These are phyloP conservation scores for Sebastes umbrosus DNA, from an alignment of 2,797 vertebrate species.

Conservation along the genomic window DNA sequence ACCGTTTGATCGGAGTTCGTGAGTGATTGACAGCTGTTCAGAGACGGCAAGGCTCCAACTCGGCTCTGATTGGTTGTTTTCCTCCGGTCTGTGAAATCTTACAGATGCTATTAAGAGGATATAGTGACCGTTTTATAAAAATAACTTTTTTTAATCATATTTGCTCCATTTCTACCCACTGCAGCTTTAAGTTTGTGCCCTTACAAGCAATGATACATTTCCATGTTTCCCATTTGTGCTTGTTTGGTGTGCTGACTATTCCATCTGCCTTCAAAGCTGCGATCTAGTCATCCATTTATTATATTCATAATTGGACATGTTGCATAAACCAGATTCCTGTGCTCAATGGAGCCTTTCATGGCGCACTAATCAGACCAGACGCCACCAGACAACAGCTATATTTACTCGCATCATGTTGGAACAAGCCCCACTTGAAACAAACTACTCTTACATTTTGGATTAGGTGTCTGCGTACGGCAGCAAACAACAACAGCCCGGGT, in stretches of 20 bases:
- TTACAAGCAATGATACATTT: constrained; percentile 5
- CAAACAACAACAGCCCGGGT: constrained; percentile 71
- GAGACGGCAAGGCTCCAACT: too few species aligned
- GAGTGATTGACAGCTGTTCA: too few species aligned
- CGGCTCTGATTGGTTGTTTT: too few species aligned
- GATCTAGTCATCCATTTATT: constrained; percentile 66
- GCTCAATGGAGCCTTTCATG: constrained; percentile 75
- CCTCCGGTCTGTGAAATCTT: too few species aligned
- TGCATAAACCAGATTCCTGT: constrained; percentile 76
- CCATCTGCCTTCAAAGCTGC: constrained; percentile 55
- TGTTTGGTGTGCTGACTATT: constrained; percentile 48
- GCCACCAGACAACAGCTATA: constrained; percentile 72
- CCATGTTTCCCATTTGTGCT: constrained; percentile 27
- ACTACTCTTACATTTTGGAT: constrained; percentile 63
- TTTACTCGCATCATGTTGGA: constrained; percentile 74
- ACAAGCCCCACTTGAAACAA: constrained; percentile 73
- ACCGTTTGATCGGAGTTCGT: too few species aligned
- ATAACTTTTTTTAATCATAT: too few species aligned
- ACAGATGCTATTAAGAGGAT: too few species aligned
- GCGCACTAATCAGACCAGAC: constrained; percentile 63
- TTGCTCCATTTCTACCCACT: too few species aligned
- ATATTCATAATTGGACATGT: constrained; percentile 72
- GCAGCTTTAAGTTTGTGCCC: not conserved
- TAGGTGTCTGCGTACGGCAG: constrained; percentile 54
- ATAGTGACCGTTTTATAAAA: too few species aligned